A percentile compares a stretch with the other conserved stretches of the same genome.
Evolutionary conservation across 1,140 invertebrate species (phyloP).

Genomic region (Psix sp.): DNA sequence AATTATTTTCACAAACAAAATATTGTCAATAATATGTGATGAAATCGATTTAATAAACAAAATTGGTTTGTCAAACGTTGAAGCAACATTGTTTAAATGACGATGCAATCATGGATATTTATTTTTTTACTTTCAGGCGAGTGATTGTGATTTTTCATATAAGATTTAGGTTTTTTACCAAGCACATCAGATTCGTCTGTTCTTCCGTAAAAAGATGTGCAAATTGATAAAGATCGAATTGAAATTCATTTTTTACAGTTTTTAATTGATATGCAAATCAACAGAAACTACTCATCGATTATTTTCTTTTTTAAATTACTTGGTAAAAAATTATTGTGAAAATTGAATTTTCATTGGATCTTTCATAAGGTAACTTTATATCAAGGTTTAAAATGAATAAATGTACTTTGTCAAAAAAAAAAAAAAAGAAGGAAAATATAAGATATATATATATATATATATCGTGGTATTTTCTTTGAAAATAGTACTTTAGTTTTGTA

Average conservation of each 20-base stretch:
- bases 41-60: neutral
- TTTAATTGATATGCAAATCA: neutral
- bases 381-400: constrained; percentile 21
- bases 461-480: neutral
- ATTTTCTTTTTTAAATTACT: no score
- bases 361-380: constrained; percentile 5
- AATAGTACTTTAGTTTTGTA: neutral
- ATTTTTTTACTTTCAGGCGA: constrained; percentile 2
- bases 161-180: neutral
- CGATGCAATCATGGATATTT: constrained; percentile 4
- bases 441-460: no score
- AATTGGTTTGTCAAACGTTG: constrained; percentile 1
- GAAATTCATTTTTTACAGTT: neutral
- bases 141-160: neutral
- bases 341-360: neutral
- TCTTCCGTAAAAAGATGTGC: no score
- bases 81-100: constrained; percentile 14
- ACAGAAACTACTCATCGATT: no score
- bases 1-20: neutral
- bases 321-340: neutral
- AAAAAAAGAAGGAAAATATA: no score
- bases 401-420: constrained; percentile 3
- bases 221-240: no score
- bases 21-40: neutral
- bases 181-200: no score